Conservation (phyloP, 1,140 invertebrate species). For the Plutomurus gul region DNA sequence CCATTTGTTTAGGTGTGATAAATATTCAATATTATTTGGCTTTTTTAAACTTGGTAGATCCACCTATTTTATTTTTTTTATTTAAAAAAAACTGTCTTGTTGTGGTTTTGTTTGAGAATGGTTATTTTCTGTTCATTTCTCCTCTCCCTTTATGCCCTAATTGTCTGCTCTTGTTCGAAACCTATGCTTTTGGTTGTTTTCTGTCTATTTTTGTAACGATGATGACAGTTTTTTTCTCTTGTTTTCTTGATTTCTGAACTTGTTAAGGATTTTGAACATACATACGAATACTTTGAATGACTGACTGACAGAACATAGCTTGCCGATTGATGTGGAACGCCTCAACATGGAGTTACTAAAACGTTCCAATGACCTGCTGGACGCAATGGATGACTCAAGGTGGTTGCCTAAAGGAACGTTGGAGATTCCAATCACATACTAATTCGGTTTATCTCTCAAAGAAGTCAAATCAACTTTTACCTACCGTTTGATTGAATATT, state of each 20-base stretch:
- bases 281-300: conserved; percentile 44
- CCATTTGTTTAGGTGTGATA: no score
- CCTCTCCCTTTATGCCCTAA: not conserved
- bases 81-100: not conserved
- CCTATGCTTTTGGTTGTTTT: not conserved
- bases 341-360: conserved; percentile 49
- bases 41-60: no score
- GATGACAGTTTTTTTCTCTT: conserved; percentile 35
- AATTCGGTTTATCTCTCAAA: conserved; percentile 1
- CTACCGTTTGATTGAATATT: not conserved
- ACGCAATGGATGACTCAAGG: conserved; percentile 52
- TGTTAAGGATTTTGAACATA: conserved; percentile 46
- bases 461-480: not conserved
- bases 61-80: not conserved
- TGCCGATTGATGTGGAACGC: conserved; percentile 51
- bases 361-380: conserved; percentile 51
- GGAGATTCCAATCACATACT: conserved; percentile 51
- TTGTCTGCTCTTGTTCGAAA: not conserved
- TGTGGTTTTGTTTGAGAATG: not conserved
- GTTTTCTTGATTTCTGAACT: conserved; percentile 39
- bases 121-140: not conserved
- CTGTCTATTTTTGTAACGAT: conserved; percentile 19
- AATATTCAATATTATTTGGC: no score
- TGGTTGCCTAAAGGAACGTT: conserved; percentile 53
- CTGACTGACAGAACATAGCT: conserved; percentile 53